Percentiles rank a stretch among this genome's conserved stretches.
Conservation (phyloP, 2,797 vertebrate genomes). For the Erithacus rubecula region DNA sequence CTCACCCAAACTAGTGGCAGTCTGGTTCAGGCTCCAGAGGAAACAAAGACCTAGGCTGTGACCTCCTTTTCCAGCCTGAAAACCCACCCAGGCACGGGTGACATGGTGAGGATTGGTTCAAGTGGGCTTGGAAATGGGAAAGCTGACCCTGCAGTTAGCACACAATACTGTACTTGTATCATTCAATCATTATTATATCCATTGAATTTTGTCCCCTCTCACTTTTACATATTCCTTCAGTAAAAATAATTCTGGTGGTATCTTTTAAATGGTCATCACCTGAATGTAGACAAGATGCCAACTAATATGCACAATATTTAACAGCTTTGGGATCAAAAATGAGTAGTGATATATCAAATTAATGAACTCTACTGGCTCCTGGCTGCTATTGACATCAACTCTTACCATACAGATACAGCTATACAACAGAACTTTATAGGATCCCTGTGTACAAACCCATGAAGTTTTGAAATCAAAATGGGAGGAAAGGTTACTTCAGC, state of each 20-base stretch:
- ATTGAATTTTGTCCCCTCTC: neutral
- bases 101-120: too few relatives aligned
- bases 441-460: neutral
- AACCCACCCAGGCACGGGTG: neutral
- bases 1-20: fast-evolving
- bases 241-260: neutral
- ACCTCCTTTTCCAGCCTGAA: neutral
- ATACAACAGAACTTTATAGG: neutral
- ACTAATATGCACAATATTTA: neutral
- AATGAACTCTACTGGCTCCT: neutral
- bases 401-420: neutral
- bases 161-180: fast-evolving
- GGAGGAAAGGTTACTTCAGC: neutral
- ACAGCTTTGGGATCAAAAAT: neutral
- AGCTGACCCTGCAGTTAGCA: fast-evolving
- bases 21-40: neutral
- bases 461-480: neutral
- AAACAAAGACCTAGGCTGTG: neutral
- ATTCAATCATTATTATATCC: neutral
- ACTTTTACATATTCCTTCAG: neutral
- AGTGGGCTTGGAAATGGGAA: neutral
- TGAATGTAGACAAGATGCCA: neutral
- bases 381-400: neutral
- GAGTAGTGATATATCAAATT: neutral
- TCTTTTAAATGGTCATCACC: neutral